Evolutionary conservation across 1,140 invertebrate genomes (phyloP).

Genomic region (Alviniconcha marisindica): DNA sequence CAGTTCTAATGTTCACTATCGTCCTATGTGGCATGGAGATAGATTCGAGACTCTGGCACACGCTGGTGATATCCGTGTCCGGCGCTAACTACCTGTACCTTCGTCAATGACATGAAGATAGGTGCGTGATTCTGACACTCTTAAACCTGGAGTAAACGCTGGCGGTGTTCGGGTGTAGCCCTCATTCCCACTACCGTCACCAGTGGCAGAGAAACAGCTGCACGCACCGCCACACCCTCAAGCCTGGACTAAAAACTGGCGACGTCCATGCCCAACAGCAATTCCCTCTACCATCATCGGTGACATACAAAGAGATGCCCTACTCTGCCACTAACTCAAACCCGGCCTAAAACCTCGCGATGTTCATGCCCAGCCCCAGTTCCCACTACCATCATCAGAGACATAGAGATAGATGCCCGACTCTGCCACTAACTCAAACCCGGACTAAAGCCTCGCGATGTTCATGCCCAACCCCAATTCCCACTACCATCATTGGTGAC

Average conservation of each 20-base stretch:
- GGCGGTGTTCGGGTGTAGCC: not conserved
- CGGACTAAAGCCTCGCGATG: not conserved
- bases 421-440: not conserved
- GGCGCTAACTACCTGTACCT: not conserved
- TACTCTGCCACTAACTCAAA: not conserved
- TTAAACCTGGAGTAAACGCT: too few relatives aligned
- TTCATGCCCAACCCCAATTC: not conserved
- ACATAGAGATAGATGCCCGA: too few relatives aligned
- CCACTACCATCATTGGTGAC: conserved; percentile 84
- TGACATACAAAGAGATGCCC: not conserved
- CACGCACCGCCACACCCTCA: conserved; percentile 87
- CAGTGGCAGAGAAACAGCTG: conserved; percentile 89
- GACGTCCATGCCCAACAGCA: conserved; percentile 87
- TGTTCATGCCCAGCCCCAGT: not conserved
- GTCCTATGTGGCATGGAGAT: conserved; percentile 90
- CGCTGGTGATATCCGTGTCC: too few relatives aligned
- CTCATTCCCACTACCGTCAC: conserved; percentile 77
- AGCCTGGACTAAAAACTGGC: conserved; percentile 68
- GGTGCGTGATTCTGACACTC: conserved; percentile 71
- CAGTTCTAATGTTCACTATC: not conserved
- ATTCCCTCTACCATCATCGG: not conserved
- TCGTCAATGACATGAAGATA: conserved; percentile 81
- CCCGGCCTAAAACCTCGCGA: too few relatives aligned
- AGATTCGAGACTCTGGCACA: conserved; percentile 78
- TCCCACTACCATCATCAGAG: not conserved